Conservation (phyloP, 2,113 vertebrate species). For the Odontophorus gujanensis region DNA sequence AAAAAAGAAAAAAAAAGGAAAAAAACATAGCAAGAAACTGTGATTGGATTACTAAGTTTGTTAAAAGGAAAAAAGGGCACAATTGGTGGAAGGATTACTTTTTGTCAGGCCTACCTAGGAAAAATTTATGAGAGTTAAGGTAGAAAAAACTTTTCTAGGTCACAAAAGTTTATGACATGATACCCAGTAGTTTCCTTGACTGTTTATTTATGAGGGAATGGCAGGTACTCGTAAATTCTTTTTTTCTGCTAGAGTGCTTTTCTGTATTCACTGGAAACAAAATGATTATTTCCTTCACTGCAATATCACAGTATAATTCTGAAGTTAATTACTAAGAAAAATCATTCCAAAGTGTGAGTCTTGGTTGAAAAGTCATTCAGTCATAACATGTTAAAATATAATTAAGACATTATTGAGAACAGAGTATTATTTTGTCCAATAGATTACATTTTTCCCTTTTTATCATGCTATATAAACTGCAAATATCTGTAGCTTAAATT, state of each 20-base stretch:
- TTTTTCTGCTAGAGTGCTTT: neutral
- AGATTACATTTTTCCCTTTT: neutral
- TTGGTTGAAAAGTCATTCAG: neutral
- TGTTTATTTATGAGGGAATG: neutral
- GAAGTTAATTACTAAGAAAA: neutral
- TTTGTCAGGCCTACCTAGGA: neutral
- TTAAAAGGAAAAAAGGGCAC: neutral
- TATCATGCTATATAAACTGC: neutral
- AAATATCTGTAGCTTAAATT: neutral
- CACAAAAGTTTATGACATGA: neutral
- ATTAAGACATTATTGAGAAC: neutral
- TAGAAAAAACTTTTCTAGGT: neutral
- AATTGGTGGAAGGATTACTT: rapidly evolving
- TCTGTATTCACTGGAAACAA: neutral
- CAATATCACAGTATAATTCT: neutral
- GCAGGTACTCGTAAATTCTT: neutral
- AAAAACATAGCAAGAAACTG: neutral
- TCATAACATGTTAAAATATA: neutral
- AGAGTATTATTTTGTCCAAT: neutral
- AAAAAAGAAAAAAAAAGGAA: neutral
- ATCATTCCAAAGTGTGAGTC: neutral
- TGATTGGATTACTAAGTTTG: neutral
- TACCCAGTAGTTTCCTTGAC: neutral
- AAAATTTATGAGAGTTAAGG: neutral
- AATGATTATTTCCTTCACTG: neutral